Percentiles rank a stretch among this genome's conserved stretches.
Conservation (phyloP, 2,888 invertebrate species). For the Volucella bombylans region DNA sequence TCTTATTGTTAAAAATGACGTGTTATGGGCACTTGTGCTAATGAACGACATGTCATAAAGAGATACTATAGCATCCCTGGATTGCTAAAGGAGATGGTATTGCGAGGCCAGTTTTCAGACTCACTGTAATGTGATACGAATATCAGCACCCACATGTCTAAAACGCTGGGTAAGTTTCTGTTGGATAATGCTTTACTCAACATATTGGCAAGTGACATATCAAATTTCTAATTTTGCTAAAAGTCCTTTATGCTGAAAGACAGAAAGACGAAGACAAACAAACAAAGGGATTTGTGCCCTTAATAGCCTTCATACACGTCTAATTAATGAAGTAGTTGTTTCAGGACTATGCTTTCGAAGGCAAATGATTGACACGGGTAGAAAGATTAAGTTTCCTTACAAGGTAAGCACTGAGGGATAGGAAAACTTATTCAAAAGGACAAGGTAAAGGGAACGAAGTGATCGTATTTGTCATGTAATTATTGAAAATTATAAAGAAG, state of each 20-base stretch:
- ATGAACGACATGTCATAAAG: slow-evolving; percentile 63
- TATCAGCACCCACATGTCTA: neutral
- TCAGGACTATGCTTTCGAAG: neutral
- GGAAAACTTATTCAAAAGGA: neutral
- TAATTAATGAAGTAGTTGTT: slow-evolving; percentile 49
- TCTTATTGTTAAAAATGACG: slow-evolving; percentile 60
- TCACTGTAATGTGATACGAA: slow-evolving; percentile 37
- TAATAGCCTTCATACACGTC: slow-evolving; percentile 12
- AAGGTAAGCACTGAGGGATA: neutral
- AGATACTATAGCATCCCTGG: slow-evolving; percentile 43
- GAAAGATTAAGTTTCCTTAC: slow-evolving; percentile 29
- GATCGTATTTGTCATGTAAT: slow-evolving; percentile 5
- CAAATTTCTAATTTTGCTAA: slow-evolving; percentile 63
- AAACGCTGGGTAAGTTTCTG: neutral
- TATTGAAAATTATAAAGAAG: slow-evolving; percentile 28
- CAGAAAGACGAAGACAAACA: neutral
- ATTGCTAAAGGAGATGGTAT: slow-evolving; percentile 13
- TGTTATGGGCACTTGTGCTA: slow-evolving; percentile 67
- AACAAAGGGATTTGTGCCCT: slow-evolving; percentile 32
- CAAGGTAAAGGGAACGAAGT: neutral
- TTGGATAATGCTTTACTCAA: neutral
- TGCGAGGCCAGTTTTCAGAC: neutral
- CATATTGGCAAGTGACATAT: slow-evolving; percentile 57
- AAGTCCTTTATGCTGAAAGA: slow-evolving; percentile 34
- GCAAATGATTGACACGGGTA: slow-evolving; percentile 47